Percentiles rank a stretch among this genome's conserved stretches.
phyloP scores from a whole-genome alignment of 2,797 vertebrate genomes.

The Rhinichthys osculus region DNA sequence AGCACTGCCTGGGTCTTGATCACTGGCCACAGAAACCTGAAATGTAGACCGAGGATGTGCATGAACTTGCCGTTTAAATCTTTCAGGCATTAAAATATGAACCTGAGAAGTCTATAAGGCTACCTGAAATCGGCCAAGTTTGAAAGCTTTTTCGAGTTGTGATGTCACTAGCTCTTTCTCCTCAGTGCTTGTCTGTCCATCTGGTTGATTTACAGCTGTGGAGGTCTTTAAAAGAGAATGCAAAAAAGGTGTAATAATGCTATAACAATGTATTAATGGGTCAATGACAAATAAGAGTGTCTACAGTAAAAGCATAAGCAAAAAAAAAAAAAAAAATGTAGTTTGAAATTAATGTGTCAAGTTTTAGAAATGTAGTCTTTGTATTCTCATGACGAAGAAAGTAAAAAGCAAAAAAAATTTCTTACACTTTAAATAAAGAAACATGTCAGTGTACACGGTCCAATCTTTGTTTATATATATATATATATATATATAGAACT shows the following conservation, averaged over 20 bases:
- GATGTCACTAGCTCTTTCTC: conserved; percentile 62
- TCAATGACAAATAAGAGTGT: conserved; percentile 1
- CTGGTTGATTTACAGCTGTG: conserved; percentile 24
- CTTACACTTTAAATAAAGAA: neutral
- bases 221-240: conserved; percentile 39
- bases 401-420: too few relatives aligned
- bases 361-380: neutral
- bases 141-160: conserved; percentile 63
- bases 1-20: conserved; percentile 53
- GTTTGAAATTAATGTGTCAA: neutral
- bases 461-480: too few relatives aligned
- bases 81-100: neutral
- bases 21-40: conserved; percentile 74
- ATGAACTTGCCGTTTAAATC: neutral
- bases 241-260: neutral
- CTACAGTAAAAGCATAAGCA: neutral
- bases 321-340: neutral
- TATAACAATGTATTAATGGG: neutral
- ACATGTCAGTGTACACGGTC: too few relatives aligned
- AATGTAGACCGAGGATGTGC: neutral
- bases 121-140: conserved; percentile 78
- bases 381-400: neutral
- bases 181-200: conserved; percentile 57
- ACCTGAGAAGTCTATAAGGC: conserved; percentile 26
- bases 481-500: too few relatives aligned